Percentiles rank a stretch among this genome's conserved stretches.
phyloP scores from a whole-genome alignment of 1,140 invertebrate genomes.

The Bactericera cockerelli region DNA sequence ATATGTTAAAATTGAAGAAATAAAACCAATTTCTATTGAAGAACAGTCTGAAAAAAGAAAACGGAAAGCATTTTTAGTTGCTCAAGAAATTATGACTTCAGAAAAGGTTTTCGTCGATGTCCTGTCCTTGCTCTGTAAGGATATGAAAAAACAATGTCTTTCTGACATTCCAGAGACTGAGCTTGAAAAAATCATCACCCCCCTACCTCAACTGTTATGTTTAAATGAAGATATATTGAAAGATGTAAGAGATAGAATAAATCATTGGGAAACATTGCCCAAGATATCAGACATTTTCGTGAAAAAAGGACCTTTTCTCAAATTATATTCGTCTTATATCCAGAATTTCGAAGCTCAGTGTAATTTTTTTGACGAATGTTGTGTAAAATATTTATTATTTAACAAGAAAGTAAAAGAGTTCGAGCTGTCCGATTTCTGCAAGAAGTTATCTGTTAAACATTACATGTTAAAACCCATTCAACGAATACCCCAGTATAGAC shows the following conservation, averaged over 20 bases:
- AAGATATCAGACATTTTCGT: slow-evolving; percentile 59
- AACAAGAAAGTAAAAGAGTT: slow-evolving; percentile 44
- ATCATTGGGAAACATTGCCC: slow-evolving; percentile 39
- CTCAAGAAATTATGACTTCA: slow-evolving; percentile 49
- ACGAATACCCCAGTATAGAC: slow-evolving; percentile 49
- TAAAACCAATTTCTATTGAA: slow-evolving; percentile 18
- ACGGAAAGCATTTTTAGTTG: slow-evolving; percentile 38
- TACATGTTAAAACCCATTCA: slow-evolving; percentile 66
- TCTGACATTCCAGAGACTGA: slow-evolving; percentile 35
- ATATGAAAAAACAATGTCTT: slow-evolving; percentile 37
- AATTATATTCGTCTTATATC: slow-evolving; percentile 55
- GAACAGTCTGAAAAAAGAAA: slow-evolving; percentile 25
- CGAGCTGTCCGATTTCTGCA: slow-evolving; percentile 45
- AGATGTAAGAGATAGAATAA: slow-evolving; percentile 44
- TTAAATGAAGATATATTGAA: slow-evolving; percentile 48
- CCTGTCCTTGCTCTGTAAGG: slow-evolving; percentile 47
- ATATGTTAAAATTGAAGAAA: too few species aligned
- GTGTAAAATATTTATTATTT: slow-evolving; percentile 43
- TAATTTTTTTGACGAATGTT: slow-evolving; percentile 41
- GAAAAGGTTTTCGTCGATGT: slow-evolving; percentile 54
- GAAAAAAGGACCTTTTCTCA: slow-evolving; percentile 57
- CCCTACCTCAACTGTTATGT: slow-evolving; percentile 38
- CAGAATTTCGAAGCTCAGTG: slow-evolving; percentile 49
- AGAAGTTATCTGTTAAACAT: slow-evolving; percentile 46
- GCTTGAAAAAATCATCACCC: slow-evolving; percentile 40